These are phyloP conservation scores for Eledona agricola DNA, from an alignment of 2,888 invertebrate genomes.

Conservation along the genomic window DNA sequence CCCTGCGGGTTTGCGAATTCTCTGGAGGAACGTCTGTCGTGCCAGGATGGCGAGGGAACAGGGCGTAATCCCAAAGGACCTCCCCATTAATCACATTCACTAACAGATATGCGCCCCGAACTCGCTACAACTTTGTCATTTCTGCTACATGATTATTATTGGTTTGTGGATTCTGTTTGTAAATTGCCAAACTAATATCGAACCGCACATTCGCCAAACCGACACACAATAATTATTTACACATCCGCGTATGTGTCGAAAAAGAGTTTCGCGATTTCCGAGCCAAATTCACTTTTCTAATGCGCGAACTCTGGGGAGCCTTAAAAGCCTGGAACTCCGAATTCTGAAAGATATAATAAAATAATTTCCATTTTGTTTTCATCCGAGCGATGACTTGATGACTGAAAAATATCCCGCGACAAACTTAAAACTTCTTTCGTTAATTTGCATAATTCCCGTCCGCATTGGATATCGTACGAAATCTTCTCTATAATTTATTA, in stretches of 20 bases:
- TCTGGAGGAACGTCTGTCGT: conserved; percentile 50
- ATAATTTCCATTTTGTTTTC: too few relatives aligned
- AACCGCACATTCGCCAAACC: conserved; percentile 9
- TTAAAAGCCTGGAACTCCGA: conserved; percentile 35
- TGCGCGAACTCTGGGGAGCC: conserved; percentile 31
- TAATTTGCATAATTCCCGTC: too few relatives aligned
- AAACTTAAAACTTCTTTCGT: too few relatives aligned
- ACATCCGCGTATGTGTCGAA: conserved; percentile 27
- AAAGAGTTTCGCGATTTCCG: conserved; percentile 30
- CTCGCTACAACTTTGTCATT: conserved; percentile 55
- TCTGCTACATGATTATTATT: conserved; percentile 50
- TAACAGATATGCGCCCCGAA: conserved; percentile 54
- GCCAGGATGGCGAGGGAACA: conserved; percentile 48
- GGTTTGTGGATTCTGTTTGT: conserved; percentile 41
- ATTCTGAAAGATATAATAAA: conserved; percentile 20
- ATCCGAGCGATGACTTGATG: too few relatives aligned
- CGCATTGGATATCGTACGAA: too few relatives aligned
- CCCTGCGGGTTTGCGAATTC: conserved; percentile 45
- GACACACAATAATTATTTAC: conserved; percentile 19
- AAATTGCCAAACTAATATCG: conserved; percentile 31
- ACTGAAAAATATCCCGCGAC: too few relatives aligned
- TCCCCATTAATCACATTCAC: conserved; percentile 63
- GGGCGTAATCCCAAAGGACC: conserved; percentile 56
- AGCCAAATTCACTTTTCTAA: conserved; percentile 36
- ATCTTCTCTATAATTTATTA: too few relatives aligned